Percentiles rank a stretch among this genome's conserved stretches.
These are phyloP conservation scores for Xenentodon cancila DNA, from an alignment of 2,797 vertebrate species.

Conservation along the genomic window DNA sequence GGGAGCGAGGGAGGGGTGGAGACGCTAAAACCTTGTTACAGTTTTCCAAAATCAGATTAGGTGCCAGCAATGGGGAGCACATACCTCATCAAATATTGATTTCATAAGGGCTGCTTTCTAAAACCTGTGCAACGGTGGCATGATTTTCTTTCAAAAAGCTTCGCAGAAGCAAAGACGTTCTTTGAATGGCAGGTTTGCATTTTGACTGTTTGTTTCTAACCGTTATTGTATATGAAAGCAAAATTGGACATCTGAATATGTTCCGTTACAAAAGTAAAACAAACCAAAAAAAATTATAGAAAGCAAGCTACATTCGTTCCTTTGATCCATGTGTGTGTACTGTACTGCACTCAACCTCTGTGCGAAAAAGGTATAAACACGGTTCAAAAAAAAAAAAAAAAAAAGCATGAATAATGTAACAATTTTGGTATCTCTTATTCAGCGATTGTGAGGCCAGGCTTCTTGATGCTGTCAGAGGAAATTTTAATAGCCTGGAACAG, in stretches of 20 bases:
- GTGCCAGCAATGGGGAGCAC: conserved; percentile 75
- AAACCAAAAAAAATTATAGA: conserved; percentile 32
- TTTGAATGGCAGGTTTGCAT: conserved; percentile 41
- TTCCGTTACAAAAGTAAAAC: conserved; percentile 21
- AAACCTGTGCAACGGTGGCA: conserved; percentile 57
- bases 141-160: conserved; percentile 46
- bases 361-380: conserved; percentile 31
- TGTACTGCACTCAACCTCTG: conserved; percentile 31
- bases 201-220: conserved; percentile 37
- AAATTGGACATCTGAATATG: conserved; percentile 30
- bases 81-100: conserved; percentile 89
- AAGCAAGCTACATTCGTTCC: conserved; percentile 8
- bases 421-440: conserved; percentile 77
- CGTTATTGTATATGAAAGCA: conserved; percentile 35
- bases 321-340: conserved; percentile 4
- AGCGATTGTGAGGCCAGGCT: conserved; percentile 51
- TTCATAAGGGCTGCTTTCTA: conserved; percentile 80
- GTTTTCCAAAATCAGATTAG: conserved; percentile 85
- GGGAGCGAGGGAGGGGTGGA: conserved; percentile 39
- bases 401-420: conserved; percentile 76
- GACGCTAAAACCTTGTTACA: conserved; percentile 85
- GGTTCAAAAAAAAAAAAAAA: no score
- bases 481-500: conserved; percentile 77
- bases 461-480: conserved; percentile 76
- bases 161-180: conserved; percentile 13